These are phyloP conservation scores for Australoheros facetus DNA, from an alignment of 2,797 vertebrate species.

Conservation along the genomic window DNA sequence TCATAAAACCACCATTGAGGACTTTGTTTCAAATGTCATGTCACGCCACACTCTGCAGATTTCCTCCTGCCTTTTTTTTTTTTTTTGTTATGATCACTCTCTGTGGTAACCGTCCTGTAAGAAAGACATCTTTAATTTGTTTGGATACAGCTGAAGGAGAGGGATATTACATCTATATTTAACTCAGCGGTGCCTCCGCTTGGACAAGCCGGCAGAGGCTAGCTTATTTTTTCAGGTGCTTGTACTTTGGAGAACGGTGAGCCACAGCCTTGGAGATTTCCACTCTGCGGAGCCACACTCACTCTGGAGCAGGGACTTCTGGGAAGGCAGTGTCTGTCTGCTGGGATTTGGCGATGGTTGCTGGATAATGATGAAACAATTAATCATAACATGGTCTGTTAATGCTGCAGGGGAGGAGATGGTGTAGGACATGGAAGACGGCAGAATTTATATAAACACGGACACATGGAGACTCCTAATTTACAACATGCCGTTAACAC, in stretches of 20 bases:
- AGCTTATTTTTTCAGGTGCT: conserved; percentile 98
- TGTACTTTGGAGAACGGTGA: conserved; percentile 91
- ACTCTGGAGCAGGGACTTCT: conserved; percentile 79
- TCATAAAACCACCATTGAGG: conserved; percentile 46
- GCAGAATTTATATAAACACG: conserved; percentile 29
- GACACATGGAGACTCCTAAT: conserved; percentile 28
- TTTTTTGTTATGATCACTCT: conserved; percentile 72
- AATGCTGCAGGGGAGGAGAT: conserved; percentile 37
- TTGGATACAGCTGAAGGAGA: conserved; percentile 89
- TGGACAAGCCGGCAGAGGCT: conserved; percentile 85
- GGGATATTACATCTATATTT: conserved; percentile 94
- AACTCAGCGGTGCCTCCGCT: conserved; percentile 86
- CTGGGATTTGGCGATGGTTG: conserved; percentile 51
- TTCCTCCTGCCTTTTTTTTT: conserved; percentile 72
- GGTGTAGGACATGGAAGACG: conserved; percentile 38
- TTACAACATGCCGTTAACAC: conserved; percentile 41
- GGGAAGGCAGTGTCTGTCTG: conserved; percentile 71
- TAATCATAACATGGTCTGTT: conserved; percentile 68
- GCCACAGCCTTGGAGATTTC: conserved; percentile 90
- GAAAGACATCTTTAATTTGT: conserved; percentile 89
- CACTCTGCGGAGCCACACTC: conserved; percentile 78
- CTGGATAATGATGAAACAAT: conserved; percentile 65
- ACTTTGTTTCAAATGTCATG: conserved; percentile 39
- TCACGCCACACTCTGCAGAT: conserved; percentile 59
- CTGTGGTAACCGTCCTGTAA: conserved; percentile 83